Conservation (phyloP, 2,113 vertebrate genomes). For the Erpornis zantholeuca region DNA sequence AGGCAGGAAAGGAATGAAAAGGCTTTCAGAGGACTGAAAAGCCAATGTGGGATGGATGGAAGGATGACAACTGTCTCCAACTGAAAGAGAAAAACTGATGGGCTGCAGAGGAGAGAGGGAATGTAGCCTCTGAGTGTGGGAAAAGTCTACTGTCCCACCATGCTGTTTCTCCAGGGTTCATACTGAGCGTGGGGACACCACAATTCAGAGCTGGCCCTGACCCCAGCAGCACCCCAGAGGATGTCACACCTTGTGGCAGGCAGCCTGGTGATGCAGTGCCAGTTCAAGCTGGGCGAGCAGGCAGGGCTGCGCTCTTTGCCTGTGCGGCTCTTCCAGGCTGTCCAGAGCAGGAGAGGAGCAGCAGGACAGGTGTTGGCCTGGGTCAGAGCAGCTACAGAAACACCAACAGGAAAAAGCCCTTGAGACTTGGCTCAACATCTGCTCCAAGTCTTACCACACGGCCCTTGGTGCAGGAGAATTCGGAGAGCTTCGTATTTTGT, state of each 20-base stretch:
- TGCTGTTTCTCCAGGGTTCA: background rate
- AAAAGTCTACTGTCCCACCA: background rate
- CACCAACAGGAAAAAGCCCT: background rate
- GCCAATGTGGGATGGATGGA: background rate
- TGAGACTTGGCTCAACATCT: background rate
- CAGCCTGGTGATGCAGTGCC: background rate
- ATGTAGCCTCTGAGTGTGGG: background rate
- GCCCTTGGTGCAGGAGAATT: background rate
- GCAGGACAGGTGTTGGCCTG: background rate
- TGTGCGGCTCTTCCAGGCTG: accelerated
- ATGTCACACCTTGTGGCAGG: background rate
- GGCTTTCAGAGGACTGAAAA: constrained; percentile 13
- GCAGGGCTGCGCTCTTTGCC: background rate
- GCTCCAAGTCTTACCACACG: background rate
- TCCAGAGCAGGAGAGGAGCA: background rate
- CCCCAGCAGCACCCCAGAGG: background rate
- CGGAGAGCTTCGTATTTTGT: background rate
- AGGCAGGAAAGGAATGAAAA: constrained; percentile 12
- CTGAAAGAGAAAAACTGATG: background rate
- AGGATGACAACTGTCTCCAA: background rate
- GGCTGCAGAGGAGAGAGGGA: background rate
- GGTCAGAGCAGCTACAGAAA: background rate
- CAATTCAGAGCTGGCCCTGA: no score
- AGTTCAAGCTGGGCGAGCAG: accelerated
- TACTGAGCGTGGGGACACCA: background rate